phyloP scores from a whole-genome alignment of 2,888 invertebrate genomes.

The Diplazon laetatorius region DNA sequence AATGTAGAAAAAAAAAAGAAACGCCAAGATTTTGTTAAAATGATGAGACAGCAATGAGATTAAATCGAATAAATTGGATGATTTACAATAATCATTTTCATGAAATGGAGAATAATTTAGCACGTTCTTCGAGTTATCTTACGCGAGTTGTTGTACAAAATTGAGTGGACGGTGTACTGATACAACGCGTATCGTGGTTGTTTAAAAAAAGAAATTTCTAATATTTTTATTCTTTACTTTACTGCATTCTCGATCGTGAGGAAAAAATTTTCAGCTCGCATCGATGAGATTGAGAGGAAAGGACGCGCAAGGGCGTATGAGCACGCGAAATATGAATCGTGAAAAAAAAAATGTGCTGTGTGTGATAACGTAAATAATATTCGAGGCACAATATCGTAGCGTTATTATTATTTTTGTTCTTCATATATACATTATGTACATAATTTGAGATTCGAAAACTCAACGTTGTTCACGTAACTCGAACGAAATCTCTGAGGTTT shows the following conservation, averaged over 20 bases:
- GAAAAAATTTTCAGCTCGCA: background rate
- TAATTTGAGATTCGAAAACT: constrained; percentile 1
- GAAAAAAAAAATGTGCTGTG: constrained; percentile 19
- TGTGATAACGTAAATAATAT: constrained; percentile 36
- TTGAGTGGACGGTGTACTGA: background rate
- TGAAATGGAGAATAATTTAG: background rate
- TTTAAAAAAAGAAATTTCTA: background rate
- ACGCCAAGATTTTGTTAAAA: too few relatives aligned
- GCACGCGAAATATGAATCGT: constrained; percentile 24
- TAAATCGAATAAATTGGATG: background rate
- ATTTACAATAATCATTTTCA: background rate
- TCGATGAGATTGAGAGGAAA: constrained; percentile 24
- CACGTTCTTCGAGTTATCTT: background rate
- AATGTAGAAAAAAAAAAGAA: too few relatives aligned
- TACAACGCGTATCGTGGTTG: too few relatives aligned
- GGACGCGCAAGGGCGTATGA: constrained; percentile 18
- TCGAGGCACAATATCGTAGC: constrained; percentile 21
- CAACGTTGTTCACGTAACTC: background rate
- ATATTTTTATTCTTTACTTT: background rate
- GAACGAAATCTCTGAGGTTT: too few relatives aligned
- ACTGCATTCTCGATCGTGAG: background rate
- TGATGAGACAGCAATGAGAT: background rate
- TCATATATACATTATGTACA: constrained; percentile 56
- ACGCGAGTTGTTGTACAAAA: background rate
- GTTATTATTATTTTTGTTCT: constrained; percentile 1